Percentiles rank a stretch among this genome's conserved stretches.
Evolutionary conservation across 2,113 vertebrate species (phyloP).

Genomic region (Indicator indicator): DNA sequence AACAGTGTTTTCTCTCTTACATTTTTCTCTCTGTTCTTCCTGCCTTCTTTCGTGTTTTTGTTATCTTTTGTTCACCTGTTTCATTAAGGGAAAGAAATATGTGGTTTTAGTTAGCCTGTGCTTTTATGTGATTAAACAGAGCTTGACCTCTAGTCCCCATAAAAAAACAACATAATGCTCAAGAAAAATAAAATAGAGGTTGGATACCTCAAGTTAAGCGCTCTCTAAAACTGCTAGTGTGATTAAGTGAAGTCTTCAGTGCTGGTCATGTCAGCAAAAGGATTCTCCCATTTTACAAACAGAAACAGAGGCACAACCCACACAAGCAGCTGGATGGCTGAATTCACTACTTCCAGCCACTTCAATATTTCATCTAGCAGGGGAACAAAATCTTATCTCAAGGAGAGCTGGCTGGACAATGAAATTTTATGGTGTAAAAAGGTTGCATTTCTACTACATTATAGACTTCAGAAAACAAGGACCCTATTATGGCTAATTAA

Average conservation of each 20-base stretch:
- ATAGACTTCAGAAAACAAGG: neutral
- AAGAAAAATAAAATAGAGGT: neutral
- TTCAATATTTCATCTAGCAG: neutral
- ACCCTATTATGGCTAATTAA: neutral
- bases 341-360: neutral
- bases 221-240: neutral
- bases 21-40: neutral
- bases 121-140: neutral
- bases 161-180: neutral
- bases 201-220: neutral
- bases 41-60: neutral
- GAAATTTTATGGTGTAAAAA: neutral
- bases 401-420: neutral
- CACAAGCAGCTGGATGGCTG: neutral
- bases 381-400: neutral
- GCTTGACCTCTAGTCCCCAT: neutral
- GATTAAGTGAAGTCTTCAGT: neutral
- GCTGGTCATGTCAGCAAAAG: neutral
- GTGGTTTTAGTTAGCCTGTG: neutral
- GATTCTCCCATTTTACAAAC: neutral
- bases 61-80: neutral
- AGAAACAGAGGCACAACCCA: neutral
- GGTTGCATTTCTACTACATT: neutral
- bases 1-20: too few relatives aligned
- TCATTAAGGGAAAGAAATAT: neutral